Evolutionary conservation across 2,113 vertebrate species (phyloP), one percentile per base, ranked within the genome.

Genomic region (Solea senegalensis): DNA sequence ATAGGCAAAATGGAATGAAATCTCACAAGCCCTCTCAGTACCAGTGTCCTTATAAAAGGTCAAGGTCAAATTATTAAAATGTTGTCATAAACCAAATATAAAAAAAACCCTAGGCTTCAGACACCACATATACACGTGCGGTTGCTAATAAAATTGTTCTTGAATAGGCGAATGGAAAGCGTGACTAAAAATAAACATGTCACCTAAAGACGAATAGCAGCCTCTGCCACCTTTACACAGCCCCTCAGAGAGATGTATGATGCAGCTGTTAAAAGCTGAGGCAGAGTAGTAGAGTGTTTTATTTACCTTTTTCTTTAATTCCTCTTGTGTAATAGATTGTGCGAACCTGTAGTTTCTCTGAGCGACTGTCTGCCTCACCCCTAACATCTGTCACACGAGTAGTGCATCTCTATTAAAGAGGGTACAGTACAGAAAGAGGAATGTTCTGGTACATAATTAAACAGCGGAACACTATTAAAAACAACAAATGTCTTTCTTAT

Each of bases 151-250:
- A 61, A 72, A 76, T 79, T 53, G 67, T 64, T 27, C 41, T 49
- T 45, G 63, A 80, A 75, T 70, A 70, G 69, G 63, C 0, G 11
- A 54, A 81, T 53, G 50, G 54, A 73, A 74, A 69, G 74, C 69
- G 63, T 85, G 88, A 81, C 87, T 88, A 87, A 82, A 91, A 89
- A 89, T 91, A 90, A 91, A 89, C 69, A 66, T 78, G 82, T 88
- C 90, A 82, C 40, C 65, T 55, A 61, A 82, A 90, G 88, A 93
- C 85, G 71, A 93, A 93, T 90, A 65, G 82, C 73, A 43, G 76
- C 59, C 68, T 3, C 53, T 65, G 68, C 64, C 76, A 86, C 87
- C 84, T 88, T 86, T 89, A 80, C 72, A 65, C 56, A 14, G 53
- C 15, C 59, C 73, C 82, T 86, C 15, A 52, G 83, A 89, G 90